Conservation (phyloP, 2,888 invertebrate genomes). For the Parthenolecanium corni region DNA sequence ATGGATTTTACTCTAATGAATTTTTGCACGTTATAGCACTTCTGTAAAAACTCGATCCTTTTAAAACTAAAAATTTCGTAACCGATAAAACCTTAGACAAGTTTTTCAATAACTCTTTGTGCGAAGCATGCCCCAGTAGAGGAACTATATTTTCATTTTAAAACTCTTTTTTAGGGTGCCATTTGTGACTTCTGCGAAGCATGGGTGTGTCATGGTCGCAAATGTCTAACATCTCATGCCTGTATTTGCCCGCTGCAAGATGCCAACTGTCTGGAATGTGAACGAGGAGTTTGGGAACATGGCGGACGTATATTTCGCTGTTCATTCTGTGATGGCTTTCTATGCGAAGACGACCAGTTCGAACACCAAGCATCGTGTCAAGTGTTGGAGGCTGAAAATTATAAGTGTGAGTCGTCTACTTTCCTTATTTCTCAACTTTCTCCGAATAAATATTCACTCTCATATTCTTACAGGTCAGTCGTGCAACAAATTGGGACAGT, state of each 20-base stretch:
- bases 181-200: conserved; percentile 97
- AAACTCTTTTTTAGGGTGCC: conserved; percentile 60
- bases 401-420: conserved; percentile 59
- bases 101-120: too few species aligned
- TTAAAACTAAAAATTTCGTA: too few species aligned
- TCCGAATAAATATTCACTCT: background rate
- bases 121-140: too few species aligned
- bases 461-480: conserved; percentile 57
- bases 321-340: conserved; percentile 75
- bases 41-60: too few species aligned
- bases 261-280: conserved; percentile 82
- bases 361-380: conserved; percentile 97
- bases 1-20: too few species aligned
- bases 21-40: too few species aligned
- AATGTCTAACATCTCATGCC: conserved; percentile 80
- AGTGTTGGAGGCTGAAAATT: conserved; percentile 85
- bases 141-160: conserved; percentile 30
- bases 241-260: conserved; percentile 82
- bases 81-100: too few species aligned
- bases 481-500: conserved; percentile 87
- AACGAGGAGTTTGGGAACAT: conserved; percentile 90
- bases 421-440: background rate
- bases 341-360: conserved; percentile 92
- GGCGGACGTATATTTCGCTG: conserved; percentile 85
- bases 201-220: conserved; percentile 90